Conservation (phyloP, 2,888 invertebrate species). For the Amphipoea lucens region DNA sequence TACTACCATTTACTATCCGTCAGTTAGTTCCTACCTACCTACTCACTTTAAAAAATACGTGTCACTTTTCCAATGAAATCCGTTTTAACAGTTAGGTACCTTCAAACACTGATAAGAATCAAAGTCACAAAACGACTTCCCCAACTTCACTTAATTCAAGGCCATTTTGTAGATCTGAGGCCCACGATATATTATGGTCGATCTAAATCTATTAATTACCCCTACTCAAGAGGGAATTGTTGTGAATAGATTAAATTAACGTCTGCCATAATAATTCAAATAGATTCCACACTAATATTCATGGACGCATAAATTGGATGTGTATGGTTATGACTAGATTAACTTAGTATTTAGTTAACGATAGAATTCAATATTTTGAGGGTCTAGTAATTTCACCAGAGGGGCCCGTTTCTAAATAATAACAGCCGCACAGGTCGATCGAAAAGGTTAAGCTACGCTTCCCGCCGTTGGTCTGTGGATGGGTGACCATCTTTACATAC, state of each 20-base stretch:
- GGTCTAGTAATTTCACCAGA: background rate
- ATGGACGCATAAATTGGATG: constrained; percentile 28
- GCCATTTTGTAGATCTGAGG: constrained; percentile 22
- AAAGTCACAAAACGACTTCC: constrained; percentile 9
- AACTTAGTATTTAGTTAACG: constrained; percentile 16
- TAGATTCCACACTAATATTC: constrained; percentile 41
- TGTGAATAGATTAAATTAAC: constrained; percentile 54
- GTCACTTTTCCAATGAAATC: background rate
- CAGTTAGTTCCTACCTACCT: background rate
- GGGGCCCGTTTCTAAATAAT: too few species aligned
- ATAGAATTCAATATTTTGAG: constrained; percentile 10
- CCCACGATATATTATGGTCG: constrained; percentile 13
- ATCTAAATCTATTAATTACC: constrained; percentile 54
- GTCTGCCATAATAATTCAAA: constrained; percentile 41
- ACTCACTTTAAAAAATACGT: background rate
- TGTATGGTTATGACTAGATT: constrained; percentile 15
- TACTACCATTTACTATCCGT: too few species aligned
- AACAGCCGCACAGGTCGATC: too few species aligned
- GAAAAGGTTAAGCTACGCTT: too few species aligned
- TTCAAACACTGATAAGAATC: constrained; percentile 3
- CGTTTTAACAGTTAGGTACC: background rate
- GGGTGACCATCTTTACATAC: too few species aligned
- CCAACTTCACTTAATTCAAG: constrained; percentile 28
- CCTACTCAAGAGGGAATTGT: constrained; percentile 37
- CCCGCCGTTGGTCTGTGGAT: too few species aligned